Evolutionary conservation across 1,140 invertebrate species (phyloP).

Genomic region (Varroa destructor): DNA sequence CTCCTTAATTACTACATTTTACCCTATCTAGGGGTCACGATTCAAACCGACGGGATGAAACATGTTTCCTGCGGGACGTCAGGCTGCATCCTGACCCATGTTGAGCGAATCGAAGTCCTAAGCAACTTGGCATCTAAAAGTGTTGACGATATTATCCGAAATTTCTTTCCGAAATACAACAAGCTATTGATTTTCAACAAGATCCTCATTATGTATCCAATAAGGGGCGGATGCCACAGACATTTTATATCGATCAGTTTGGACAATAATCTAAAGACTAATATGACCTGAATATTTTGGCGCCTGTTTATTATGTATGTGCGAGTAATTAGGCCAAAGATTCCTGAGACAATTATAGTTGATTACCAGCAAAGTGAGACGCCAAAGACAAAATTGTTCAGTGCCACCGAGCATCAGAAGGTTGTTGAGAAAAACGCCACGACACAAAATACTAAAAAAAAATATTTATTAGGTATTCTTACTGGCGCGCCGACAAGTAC

Average conservation of each 20-base stretch:
- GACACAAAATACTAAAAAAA: slow-evolving; percentile 54
- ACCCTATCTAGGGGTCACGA: slow-evolving; percentile 65
- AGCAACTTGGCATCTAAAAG: slow-evolving; percentile 59
- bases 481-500: no score
- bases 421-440: slow-evolving; percentile 86
- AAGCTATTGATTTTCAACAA: slow-evolving; percentile 80
- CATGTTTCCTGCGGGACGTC: slow-evolving; percentile 86
- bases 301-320: slow-evolving; percentile 69
- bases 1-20: slow-evolving; percentile 63
- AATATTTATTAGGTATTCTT: no score
- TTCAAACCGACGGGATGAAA: slow-evolving; percentile 83
- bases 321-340: slow-evolving; percentile 80
- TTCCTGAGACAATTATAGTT: slow-evolving; percentile 72
- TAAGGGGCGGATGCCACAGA: slow-evolving; percentile 70
- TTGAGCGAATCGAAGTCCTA: slow-evolving; percentile 82
- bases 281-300: slow-evolving; percentile 63
- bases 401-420: slow-evolving; percentile 70
- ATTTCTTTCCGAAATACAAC: slow-evolving; percentile 82
- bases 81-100: slow-evolving; percentile 83
- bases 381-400: slow-evolving; percentile 76
- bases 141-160: slow-evolving; percentile 68
- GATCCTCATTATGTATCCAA: slow-evolving; percentile 75
- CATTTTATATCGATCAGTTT: slow-evolving; percentile 82
- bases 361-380: slow-evolving; percentile 79
- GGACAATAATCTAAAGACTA: slow-evolving; percentile 83